Base-by-base conservation (phyloP, 2,888 invertebrate species). In the Tuberolachnus salignus region DNA sequence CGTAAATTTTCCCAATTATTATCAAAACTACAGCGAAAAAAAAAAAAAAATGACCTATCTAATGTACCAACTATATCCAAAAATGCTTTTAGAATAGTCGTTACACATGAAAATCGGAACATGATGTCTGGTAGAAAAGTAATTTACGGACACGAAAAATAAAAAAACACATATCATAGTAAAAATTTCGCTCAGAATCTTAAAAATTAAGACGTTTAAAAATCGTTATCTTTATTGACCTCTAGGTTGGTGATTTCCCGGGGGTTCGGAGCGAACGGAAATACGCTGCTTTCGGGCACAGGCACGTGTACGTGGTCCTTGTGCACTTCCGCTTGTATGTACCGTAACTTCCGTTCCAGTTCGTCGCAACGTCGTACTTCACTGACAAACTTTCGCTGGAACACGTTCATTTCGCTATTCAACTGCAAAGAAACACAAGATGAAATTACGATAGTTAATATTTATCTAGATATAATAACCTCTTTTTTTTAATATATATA, bases 191-290 rank as follows among this genome's bases (percentile, higher is more conserved):
- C 34, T 34, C 34, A 34, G 34, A 34, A 34, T 34, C 34, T 34
- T 34, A 34, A 14, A 21, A 42, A 16, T 14, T n/a, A 9, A 3
- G 1, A 69, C 19, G 19, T 21, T 10, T 21, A 70, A 26, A 53
- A 42, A 26, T 11, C 19, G 3, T 34, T 34, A 26, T 51, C 10
- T 1, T 11, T 34, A 80, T 83, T 84, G 84, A 92, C 93, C 90
- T 95, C 94, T 82, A 96, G 88, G 85, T 96, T 95, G 83, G 94
- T 93, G 86, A 95, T 94, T 85, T 94, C 94, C 83, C 94, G 88
- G 0, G 92, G 92, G 84, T 90, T 90, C 0, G 93, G 92, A 8
- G 92, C 92, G 72, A 89, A 88, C 1, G 92, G 92, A 55, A 81
- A 81, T 10, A 83, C 87, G 2, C 81, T 81, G n/a, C 82, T 88